phyloP scores from a whole-genome alignment of 2,888 invertebrate genomes.

The Spisula solida region DNA sequence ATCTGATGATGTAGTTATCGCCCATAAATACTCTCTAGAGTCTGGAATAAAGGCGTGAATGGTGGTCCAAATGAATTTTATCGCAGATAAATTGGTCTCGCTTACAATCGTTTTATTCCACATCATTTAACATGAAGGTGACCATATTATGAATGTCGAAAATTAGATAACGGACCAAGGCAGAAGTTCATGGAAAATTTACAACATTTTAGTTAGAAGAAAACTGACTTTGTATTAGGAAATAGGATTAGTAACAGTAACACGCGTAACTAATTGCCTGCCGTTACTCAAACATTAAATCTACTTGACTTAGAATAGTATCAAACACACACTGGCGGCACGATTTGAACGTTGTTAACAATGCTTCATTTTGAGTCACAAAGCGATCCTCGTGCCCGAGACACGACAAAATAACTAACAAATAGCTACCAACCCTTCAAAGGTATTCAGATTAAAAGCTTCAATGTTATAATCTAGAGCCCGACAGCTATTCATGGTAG shows the following conservation, averaged over 20 bases:
- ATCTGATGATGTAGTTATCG: conserved; percentile 58
- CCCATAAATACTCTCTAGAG: conserved; percentile 64
- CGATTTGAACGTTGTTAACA: neutral
- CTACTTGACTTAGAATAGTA: neutral
- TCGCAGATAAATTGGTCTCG: conserved; percentile 63
- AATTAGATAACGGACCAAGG: conserved; percentile 52
- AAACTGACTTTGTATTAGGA: neutral
- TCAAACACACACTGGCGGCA: neutral
- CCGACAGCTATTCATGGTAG: too few relatives aligned
- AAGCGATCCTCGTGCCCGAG: neutral
- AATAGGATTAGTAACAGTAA: neutral
- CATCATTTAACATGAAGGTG: conserved; percentile 64
- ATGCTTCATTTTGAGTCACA: neutral
- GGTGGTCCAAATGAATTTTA: conserved; percentile 63
- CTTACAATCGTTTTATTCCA: conserved; percentile 59
- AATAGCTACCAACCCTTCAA: neutral
- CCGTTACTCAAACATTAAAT: neutral
- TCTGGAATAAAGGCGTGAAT: conserved; percentile 57
- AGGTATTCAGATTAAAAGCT: neutral
- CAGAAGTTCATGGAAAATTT: conserved; percentile 47
- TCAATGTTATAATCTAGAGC: neutral
- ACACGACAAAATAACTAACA: neutral
- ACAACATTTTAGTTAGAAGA: conserved; percentile 50
- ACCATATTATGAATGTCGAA: conserved; percentile 48
- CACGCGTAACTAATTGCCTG: neutral